Conservation (phyloP, 2,888 invertebrate species). For the Poecilus cupreus region DNA sequence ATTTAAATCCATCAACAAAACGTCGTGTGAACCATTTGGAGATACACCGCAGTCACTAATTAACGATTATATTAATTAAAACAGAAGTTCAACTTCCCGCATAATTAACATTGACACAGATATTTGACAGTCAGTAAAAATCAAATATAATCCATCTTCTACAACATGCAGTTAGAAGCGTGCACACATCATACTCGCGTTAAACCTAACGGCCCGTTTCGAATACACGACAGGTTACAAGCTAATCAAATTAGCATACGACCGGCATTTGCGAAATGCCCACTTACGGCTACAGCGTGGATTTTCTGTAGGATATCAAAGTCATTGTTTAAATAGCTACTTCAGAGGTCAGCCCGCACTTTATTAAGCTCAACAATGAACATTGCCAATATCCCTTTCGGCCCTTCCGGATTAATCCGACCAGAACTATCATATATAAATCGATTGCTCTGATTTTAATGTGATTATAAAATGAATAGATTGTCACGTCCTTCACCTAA, state of each 20-base stretch:
- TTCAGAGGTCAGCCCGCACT: conserved; percentile 36
- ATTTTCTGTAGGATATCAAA: conserved; percentile 42
- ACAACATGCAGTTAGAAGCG: not conserved
- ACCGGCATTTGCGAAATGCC: conserved; percentile 9
- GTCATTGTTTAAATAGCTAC: conserved; percentile 47
- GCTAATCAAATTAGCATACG: conserved; percentile 22
- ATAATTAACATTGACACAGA: conserved; percentile 38
- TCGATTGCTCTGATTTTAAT: not conserved
- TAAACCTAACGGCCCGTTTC: no score
- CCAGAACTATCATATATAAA: not conserved
- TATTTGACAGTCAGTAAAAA: not conserved
- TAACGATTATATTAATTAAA: conserved; percentile 24
- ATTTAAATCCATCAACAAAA: not conserved
- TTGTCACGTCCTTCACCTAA: no score
- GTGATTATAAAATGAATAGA: no score
- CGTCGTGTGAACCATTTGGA: conserved; percentile 4
- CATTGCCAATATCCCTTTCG: not conserved
- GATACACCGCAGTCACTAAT: not conserved
- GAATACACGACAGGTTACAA: not conserved
- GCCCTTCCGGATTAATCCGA: not conserved
- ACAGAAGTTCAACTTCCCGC: conserved; percentile 11
- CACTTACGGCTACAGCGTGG: not conserved
- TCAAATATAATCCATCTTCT: not conserved
- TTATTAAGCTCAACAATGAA: conserved; percentile 20
- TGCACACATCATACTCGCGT: no score